These are phyloP conservation scores for Tetragonula carbonaria DNA, from an alignment of 2,888 invertebrate genomes.

Conservation along the genomic window DNA sequence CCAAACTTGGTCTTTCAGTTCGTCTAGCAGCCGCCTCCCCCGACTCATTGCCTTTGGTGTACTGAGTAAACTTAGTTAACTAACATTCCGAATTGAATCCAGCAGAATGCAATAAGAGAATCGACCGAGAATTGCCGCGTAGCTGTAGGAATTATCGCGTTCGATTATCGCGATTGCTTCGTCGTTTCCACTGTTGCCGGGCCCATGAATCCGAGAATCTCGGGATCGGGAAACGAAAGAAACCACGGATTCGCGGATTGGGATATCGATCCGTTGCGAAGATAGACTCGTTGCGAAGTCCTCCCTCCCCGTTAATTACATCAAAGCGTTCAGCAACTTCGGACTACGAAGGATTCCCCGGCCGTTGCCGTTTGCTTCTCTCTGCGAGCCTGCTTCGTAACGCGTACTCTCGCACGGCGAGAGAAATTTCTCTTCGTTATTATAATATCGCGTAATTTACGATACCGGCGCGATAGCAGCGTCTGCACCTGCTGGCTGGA, in stretches of 20 bases:
- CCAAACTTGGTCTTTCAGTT: slow-evolving; percentile 21
- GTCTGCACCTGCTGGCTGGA: slow-evolving; percentile 44
- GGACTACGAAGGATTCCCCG: too few species aligned
- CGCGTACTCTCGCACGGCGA: background rate
- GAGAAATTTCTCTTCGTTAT: slow-evolving; percentile 39
- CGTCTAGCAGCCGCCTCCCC: background rate
- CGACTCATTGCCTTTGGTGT: slow-evolving; percentile 37
- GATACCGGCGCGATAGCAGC: slow-evolving; percentile 35
- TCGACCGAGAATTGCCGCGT: background rate
- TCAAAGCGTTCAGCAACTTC: background rate
- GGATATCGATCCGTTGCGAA: background rate
- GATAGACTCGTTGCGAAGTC: background rate
- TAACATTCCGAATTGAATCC: slow-evolving; percentile 46
- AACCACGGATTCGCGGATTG: background rate
- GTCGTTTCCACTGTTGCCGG: background rate
- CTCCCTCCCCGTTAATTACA: background rate
- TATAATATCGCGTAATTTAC: slow-evolving; percentile 55
- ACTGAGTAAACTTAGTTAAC: slow-evolving; percentile 47
- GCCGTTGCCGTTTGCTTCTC: too few species aligned
- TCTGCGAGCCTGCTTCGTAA: too few species aligned
- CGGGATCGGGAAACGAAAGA: background rate
- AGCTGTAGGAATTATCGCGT: slow-evolving; percentile 9
- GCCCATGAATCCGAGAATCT: background rate
- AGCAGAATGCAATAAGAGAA: slow-evolving; percentile 33
- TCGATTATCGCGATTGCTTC: slow-evolving; percentile 13